A percentile compares a stretch with the other conserved stretches of the same genome.
phyloP scores from a whole-genome alignment of 2,797 vertebrate genomes.

The Poecilia wingei region DNA sequence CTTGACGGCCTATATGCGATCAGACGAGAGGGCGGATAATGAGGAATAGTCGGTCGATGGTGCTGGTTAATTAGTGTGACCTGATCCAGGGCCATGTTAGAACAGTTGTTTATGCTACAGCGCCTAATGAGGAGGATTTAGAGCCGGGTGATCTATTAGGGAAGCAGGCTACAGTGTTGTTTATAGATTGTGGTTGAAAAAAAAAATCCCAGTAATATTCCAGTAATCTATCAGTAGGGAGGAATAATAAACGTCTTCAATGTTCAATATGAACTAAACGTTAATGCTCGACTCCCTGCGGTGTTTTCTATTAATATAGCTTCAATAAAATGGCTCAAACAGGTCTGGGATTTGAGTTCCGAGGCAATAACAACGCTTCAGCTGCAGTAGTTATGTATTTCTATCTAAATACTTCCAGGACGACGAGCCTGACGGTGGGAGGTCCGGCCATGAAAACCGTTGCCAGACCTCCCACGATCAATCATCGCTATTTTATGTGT shows the following conservation, averaged over 20 bases:
- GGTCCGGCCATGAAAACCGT: not conserved
- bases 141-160: conserved; percentile 66
- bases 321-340: conserved; percentile 14
- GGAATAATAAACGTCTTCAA: conserved; percentile 28
- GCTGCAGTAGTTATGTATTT: conserved; percentile 3
- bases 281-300: conserved; percentile 35
- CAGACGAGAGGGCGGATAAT: conserved; percentile 89
- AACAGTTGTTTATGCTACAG: conserved; percentile 93
- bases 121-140: conserved; percentile 96
- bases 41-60: conserved; percentile 96
- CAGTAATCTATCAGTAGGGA: conserved; percentile 57
- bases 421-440: conserved; percentile 9
- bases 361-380: conserved; percentile 23
- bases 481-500: not conserved
- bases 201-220: conserved; percentile 44
- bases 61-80: conserved; percentile 98
- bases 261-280: conserved; percentile 47
- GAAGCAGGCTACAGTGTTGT: conserved; percentile 50
- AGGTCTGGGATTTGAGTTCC: conserved; percentile 22
- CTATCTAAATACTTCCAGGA: not conserved
- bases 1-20: conserved; percentile 92
- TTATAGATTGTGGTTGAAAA: conserved; percentile 49
- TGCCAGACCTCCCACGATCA: no score
- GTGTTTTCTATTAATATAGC: conserved; percentile 35
- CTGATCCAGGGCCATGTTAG: conserved; percentile 96